phyloP scores from a whole-genome alignment of 2,888 invertebrate genomes.

The Callinectes sapidus region DNA sequence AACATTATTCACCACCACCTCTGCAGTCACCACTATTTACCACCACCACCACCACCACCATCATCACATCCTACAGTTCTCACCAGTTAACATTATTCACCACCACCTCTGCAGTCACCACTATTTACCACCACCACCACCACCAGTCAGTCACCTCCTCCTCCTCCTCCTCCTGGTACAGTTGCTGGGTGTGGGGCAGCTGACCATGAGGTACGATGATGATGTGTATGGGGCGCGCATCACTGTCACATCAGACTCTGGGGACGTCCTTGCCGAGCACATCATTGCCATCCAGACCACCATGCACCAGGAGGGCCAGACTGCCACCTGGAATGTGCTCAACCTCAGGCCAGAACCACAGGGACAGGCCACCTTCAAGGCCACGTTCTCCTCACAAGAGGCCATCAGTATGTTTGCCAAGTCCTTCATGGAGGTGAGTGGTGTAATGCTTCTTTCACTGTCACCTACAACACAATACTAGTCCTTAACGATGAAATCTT shows the following conservation, averaged over 20 bases:
- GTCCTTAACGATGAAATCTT: no score
- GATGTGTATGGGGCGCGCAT: slow-evolving; percentile 73
- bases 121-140: no score
- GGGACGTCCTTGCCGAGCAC: slow-evolving; percentile 72
- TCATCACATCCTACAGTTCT: no score
- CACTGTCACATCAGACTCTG: slow-evolving; percentile 70
- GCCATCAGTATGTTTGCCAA: slow-evolving; percentile 46
- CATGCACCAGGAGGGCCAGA: slow-evolving; percentile 53
- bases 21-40: no score
- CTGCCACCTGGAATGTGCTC: slow-evolving; percentile 59
- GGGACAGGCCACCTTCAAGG: slow-evolving; percentile 43
- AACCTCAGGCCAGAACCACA: slow-evolving; percentile 51
- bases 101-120: no score
- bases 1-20: no score
- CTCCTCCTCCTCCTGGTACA: no score
- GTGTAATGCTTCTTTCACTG: no score
- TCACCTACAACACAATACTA: no score
- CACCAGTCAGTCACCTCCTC: no score
- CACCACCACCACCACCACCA: no score
- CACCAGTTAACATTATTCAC: no score
- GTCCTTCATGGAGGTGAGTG: slow-evolving; percentile 58
- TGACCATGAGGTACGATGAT: slow-evolving; percentile 73
- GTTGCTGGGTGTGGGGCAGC: slow-evolving; percentile 69
- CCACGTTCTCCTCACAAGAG: slow-evolving; percentile 36
- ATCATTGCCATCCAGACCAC: slow-evolving; percentile 73